phyloP scores from a whole-genome alignment of 2,888 invertebrate genomes.

The Chelonus formosanus region DNA sequence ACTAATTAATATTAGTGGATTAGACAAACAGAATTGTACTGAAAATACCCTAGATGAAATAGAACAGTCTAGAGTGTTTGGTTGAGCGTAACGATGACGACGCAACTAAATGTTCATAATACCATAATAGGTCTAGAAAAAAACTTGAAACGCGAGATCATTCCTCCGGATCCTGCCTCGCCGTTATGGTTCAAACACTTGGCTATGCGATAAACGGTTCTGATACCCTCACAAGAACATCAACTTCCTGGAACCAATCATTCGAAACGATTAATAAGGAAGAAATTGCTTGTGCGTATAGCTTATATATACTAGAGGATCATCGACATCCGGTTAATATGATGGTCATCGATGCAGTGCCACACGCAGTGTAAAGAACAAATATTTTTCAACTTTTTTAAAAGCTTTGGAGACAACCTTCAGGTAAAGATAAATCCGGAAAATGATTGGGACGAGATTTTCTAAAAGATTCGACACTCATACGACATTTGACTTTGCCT shows the following conservation, averaged over 20 bases:
- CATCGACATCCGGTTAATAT: slow-evolving; percentile 33
- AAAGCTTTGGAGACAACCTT: no score
- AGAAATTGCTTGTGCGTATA: slow-evolving; percentile 43
- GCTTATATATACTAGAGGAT: slow-evolving; percentile 15
- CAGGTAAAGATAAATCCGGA: no score
- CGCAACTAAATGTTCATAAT: slow-evolving; percentile 62
- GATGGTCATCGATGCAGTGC: no score
- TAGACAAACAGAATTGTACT: slow-evolving; percentile 5
- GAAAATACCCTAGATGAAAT: slow-evolving; percentile 14
- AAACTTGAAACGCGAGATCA: slow-evolving; percentile 37
- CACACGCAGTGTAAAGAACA: no score
- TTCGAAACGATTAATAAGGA: slow-evolving; percentile 52
- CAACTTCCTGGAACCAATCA: slow-evolving; percentile 54
- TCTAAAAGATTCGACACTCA: no score
- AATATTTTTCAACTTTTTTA: no score
- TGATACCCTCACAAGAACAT: slow-evolving; percentile 42
- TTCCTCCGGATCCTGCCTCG: slow-evolving; percentile 31
- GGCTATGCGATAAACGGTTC: slow-evolving; percentile 44
- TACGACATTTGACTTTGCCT: slow-evolving; percentile 12
- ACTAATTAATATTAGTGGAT: slow-evolving; percentile 26
- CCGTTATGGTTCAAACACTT: slow-evolving; percentile 51
- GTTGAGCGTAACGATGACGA: slow-evolving; percentile 56
- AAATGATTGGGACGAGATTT: no score
- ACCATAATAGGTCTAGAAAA: slow-evolving; percentile 55
- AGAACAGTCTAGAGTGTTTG: slow-evolving; percentile 14